Conservation (phyloP, 2,113 vertebrate genomes). For the Syngnathus floridae region DNA sequence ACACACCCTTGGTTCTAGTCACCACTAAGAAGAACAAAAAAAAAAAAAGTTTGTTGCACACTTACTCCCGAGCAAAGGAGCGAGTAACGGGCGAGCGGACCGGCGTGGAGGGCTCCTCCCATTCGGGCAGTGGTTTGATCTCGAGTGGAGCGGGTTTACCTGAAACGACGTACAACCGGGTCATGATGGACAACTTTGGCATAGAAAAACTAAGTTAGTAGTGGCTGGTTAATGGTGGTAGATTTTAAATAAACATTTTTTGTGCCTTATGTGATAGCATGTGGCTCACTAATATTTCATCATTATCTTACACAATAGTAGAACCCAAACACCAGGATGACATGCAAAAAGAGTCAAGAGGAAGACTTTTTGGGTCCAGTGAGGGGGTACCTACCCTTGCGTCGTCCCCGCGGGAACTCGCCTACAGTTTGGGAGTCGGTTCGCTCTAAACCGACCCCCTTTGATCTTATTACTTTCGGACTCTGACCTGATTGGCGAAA, state of each 20-base stretch:
- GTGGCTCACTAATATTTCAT: not conserved
- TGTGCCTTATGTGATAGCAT: not conserved
- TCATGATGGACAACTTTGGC: not conserved
- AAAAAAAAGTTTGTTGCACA: conserved; percentile 34
- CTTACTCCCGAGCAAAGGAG: conserved; percentile 96
- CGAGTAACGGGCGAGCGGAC: conserved; percentile 95
- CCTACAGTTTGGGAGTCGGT: conserved; percentile 99
- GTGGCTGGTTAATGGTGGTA: not conserved
- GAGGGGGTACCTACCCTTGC: conserved; percentile 92
- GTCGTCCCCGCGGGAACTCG: conserved; percentile 88
- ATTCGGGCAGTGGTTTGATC: conserved; percentile 91
- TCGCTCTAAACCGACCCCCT: conserved; percentile 97
- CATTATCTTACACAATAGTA: too few relatives aligned
- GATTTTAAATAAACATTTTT: too few relatives aligned
- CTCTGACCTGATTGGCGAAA: conserved; percentile 99
- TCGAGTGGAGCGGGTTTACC: conserved; percentile 91
- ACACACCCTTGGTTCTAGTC: conserved; percentile 34
- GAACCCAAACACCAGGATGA: not conserved
- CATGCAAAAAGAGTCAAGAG: conserved; percentile 28
- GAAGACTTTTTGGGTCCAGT: conserved; percentile 56
- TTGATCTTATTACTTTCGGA: conserved; percentile 99
- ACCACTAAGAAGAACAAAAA: not conserved
- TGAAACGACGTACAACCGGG: conserved; percentile 51
- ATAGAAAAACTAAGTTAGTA: not conserved
- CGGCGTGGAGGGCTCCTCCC: conserved; percentile 90